A percentile compares a stretch with the other conserved stretches of the same genome.
phyloP scores from a whole-genome alignment of 2,888 invertebrate genomes.

The Carterocephalus palaemon region DNA sequence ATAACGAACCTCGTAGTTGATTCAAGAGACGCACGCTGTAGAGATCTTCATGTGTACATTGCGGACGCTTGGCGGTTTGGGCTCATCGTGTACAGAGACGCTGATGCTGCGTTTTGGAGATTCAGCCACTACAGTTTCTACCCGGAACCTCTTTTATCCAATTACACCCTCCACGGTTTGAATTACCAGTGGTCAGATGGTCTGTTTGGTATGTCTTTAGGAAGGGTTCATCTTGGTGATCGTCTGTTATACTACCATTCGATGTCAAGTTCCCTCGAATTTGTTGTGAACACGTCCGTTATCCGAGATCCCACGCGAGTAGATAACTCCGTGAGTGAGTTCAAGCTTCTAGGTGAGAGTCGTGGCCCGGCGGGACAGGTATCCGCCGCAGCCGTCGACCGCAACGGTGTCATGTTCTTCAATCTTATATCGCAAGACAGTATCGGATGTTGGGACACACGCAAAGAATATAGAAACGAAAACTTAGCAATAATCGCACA shows the following conservation, averaged over 20 bases:
- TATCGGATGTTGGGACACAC: conserved; percentile 90
- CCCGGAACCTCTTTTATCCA: conserved; percentile 85
- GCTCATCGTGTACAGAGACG: conserved; percentile 80
- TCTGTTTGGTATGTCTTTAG: conserved; percentile 86
- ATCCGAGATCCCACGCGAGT: conserved; percentile 81
- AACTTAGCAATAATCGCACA: conserved; percentile 83
- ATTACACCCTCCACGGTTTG: conserved; percentile 86
- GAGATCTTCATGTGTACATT: conserved; percentile 82
- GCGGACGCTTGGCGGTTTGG: conserved; percentile 85
- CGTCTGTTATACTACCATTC: conserved; percentile 87
- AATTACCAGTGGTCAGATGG: conserved; percentile 91
- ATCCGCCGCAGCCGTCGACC: conserved; percentile 86
- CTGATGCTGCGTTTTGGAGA: conserved; percentile 80
- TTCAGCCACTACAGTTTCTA: conserved; percentile 85
- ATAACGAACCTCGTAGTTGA: conserved; percentile 84
- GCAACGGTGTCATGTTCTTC: conserved; percentile 87
- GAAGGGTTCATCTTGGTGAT: conserved; percentile 78
- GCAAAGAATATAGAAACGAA: conserved; percentile 82
- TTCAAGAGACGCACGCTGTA: conserved; percentile 79
- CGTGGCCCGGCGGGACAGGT: conserved; percentile 83
- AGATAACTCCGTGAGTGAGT: conserved; percentile 57
- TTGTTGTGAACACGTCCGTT: conserved; percentile 83
- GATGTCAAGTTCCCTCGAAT: conserved; percentile 89
- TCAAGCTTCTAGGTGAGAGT: conserved; percentile 66
- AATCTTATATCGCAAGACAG: conserved; percentile 88